Percentiles rank a stretch among this genome's conserved stretches.
Evolutionary conservation across 2,113 vertebrate genomes (phyloP).

Genomic region (Geococcyx californianus): DNA sequence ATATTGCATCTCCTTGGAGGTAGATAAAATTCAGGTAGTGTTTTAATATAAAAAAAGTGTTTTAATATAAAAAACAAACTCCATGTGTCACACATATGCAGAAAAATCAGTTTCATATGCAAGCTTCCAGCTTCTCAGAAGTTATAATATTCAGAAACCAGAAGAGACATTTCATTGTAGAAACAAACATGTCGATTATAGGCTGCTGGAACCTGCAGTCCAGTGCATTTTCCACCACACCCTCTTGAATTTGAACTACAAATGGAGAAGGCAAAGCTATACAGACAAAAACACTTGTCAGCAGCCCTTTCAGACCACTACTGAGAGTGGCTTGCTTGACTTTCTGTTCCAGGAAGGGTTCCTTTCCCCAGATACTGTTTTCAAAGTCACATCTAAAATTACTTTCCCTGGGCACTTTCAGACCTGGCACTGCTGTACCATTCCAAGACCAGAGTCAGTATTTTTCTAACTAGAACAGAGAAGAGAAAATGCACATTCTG

Average conservation of each 20-base stretch:
- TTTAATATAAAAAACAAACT: neutral
- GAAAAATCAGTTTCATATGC: neutral
- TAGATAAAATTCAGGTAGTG: neutral
- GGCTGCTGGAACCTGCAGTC: neutral
- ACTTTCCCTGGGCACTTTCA: neutral
- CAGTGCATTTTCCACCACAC: slow-evolving; percentile 31
- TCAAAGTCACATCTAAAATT: neutral
- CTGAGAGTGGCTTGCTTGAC: neutral
- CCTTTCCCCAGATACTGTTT: neutral
- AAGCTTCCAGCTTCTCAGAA: neutral
- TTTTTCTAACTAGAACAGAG: neutral
- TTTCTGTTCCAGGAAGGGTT: neutral
- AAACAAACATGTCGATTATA: slow-evolving; percentile 26
- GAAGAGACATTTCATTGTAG: neutral
- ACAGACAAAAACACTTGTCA: neutral
- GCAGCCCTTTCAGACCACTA: neutral
- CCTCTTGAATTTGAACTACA: slow-evolving; percentile 25
- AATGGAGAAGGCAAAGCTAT: neutral
- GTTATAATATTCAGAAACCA: slow-evolving; percentile 10
- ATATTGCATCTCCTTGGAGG: neutral
- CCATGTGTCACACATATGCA: neutral
- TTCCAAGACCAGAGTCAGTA: neutral
- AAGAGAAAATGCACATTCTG: neutral
- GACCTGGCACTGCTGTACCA: neutral
- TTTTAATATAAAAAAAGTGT: neutral